Conservation (phyloP, 2,113 vertebrate species). For the Oncorhynchus nerka region DNA sequence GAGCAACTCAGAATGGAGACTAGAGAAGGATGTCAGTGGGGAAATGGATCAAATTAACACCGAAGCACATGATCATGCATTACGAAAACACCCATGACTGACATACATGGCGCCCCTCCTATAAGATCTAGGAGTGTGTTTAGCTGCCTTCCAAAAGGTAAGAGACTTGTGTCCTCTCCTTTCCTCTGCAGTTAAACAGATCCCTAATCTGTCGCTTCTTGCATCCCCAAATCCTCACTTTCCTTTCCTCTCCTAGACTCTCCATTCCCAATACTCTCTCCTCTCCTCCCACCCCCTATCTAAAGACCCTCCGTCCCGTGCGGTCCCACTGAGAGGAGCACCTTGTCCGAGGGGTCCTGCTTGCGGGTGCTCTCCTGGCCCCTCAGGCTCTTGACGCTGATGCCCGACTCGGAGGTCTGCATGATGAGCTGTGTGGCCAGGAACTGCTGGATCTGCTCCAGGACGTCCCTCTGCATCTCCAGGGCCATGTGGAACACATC, state of each 20-base stretch:
- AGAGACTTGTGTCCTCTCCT: neutral
- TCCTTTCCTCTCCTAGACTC: neutral
- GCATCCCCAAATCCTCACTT: neutral
- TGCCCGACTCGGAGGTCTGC: conserved; percentile 97
- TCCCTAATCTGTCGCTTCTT: neutral
- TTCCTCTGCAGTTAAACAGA: neutral
- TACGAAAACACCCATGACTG: neutral
- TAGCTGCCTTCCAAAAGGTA: neutral
- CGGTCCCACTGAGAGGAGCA: conserved; percentile 66
- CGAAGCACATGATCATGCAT: neutral
- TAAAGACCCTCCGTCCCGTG: neutral
- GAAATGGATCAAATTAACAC: neutral
- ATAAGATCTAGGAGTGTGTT: neutral
- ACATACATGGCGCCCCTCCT: neutral
- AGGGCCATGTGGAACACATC: conserved; percentile 99
- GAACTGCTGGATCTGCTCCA: conserved; percentile 85
- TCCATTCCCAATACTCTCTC: neutral
- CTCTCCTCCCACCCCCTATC: neutral
- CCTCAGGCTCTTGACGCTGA: conserved; percentile 94
- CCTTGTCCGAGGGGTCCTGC: conserved; percentile 95
- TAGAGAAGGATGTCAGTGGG: neutral
- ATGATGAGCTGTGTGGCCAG: conserved; percentile 98
- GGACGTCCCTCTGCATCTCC: conserved; percentile 97
- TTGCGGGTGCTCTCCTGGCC: conserved; percentile 90
- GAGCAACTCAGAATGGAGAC: neutral